Conservation (phyloP, 2,888 invertebrate genomes). For the Tetramorium bicarinatum region DNA sequence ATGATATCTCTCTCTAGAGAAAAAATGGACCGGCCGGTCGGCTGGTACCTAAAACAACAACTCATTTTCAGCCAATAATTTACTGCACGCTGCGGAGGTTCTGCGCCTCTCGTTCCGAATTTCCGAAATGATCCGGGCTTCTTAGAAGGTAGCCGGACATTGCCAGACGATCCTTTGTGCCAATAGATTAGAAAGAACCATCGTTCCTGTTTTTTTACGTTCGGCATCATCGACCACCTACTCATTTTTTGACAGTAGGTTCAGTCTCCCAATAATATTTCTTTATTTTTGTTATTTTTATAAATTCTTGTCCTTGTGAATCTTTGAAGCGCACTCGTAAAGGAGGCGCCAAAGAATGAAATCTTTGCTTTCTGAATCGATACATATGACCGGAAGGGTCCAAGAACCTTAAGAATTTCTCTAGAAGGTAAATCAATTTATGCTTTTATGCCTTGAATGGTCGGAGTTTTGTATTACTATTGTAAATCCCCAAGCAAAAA, state of each 20-base stretch:
- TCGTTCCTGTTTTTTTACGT: slow-evolving; percentile 46
- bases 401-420: neutral
- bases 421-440: neutral
- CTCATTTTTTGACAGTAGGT: slow-evolving; percentile 31
- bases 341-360: slow-evolving; percentile 33
- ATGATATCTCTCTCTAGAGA: neutral
- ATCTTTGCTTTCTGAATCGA: slow-evolving; percentile 12
- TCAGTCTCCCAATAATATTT: slow-evolving; percentile 55
- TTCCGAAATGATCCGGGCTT: slow-evolving; percentile 60
- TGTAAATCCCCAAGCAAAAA: neutral
- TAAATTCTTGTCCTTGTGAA: slow-evolving; percentile 36
- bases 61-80: slow-evolving; percentile 65
- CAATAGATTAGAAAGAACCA: slow-evolving; percentile 69
- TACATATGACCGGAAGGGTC: slow-evolving; percentile 2
- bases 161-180: slow-evolving; percentile 65
- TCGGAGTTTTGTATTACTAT: neutral
- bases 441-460: neutral
- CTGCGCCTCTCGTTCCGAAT: slow-evolving; percentile 41
- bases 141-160: slow-evolving; percentile 63
- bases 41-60: slow-evolving; percentile 70
- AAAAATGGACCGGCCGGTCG: neutral
- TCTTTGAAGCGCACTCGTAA: slow-evolving; percentile 38
- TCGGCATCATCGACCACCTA: slow-evolving; percentile 30
- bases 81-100: slow-evolving; percentile 54
- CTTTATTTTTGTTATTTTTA: slow-evolving; percentile 22